phyloP scores from a whole-genome alignment of 2,888 invertebrate species.

The Lasiommata megera region DNA sequence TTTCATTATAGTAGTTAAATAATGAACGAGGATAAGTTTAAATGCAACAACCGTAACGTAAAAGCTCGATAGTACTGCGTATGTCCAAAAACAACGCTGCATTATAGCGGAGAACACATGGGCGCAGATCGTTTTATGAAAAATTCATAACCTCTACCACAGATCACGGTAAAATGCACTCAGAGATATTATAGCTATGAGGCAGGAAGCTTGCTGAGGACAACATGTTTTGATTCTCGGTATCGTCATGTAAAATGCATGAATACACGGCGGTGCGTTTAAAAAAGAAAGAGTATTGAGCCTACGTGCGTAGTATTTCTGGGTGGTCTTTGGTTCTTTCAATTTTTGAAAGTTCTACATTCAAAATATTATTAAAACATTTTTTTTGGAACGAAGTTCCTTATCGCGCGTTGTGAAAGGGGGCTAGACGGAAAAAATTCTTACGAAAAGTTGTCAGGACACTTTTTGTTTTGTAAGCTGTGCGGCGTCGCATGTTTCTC shows the following conservation, averaged over 20 bases:
- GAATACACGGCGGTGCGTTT: conserved; percentile 5
- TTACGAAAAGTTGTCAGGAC: no score
- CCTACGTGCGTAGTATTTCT: neutral
- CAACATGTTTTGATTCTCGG: conserved; percentile 16
- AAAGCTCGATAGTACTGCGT: conserved; percentile 29
- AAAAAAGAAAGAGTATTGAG: conserved; percentile 12
- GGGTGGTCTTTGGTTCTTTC: neutral
- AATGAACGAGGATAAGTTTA: no score
- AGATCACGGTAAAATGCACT: conserved; percentile 40
- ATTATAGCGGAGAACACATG: conserved; percentile 57
- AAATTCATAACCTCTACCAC: conserved; percentile 64
- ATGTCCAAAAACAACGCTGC: conserved; percentile 57
- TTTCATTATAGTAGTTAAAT: no score
- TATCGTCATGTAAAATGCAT: conserved; percentile 15
- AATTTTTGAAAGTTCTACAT: neutral
- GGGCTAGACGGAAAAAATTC: no score
- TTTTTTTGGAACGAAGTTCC: no score
- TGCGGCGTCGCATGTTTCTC: neutral
- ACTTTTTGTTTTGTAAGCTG: no score
- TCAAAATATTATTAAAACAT: neutral
- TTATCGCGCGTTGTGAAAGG: no score
- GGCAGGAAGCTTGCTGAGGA: conserved; percentile 21
- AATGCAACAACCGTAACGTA: conserved; percentile 3
- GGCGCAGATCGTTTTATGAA: conserved; percentile 49
- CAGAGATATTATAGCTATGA: conserved; percentile 28